Percentiles rank a stretch among this genome's conserved stretches.
These are phyloP conservation scores for Aspidiotus rigidus DNA, from an alignment of 2,888 invertebrate genomes.

Conservation along the genomic window DNA sequence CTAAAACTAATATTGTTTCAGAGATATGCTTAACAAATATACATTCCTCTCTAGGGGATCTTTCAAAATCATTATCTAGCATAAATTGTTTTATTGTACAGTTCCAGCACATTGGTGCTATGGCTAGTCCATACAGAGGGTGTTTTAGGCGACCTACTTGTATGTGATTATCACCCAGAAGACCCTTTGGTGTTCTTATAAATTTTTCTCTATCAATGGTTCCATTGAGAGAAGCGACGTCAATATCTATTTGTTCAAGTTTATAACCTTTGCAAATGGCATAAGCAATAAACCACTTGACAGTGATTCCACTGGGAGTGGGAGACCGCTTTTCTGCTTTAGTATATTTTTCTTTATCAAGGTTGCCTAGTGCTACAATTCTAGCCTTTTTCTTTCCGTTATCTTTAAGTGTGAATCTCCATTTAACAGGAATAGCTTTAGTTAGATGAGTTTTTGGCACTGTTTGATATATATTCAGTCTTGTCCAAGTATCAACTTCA, in stretches of 20 bases:
- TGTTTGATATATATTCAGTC: not conserved
- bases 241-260: conserved; percentile 5
- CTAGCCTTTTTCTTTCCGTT: not conserved
- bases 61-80: too few relatives aligned
- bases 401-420: not conserved
- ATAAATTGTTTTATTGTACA: too few relatives aligned
- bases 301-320: not conserved
- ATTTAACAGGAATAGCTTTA: not conserved
- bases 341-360: too few relatives aligned
- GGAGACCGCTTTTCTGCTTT: not conserved
- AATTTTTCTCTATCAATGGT: conserved; percentile 3
- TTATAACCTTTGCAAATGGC: not conserved
- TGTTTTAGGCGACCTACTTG: not conserved
- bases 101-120: too few relatives aligned
- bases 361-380: too few relatives aligned
- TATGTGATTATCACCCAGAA: not conserved
- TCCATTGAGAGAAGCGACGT: not conserved
- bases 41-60: not conserved
- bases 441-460: not conserved
- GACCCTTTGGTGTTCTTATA: not conserved
- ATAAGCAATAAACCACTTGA: not conserved
- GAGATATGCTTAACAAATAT: not conserved
- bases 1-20: not conserved
- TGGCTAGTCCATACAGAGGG: too few relatives aligned
- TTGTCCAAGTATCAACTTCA: not conserved